Conservation (phyloP, 2,113 vertebrate species). For the Neodontobutis hainanensis region DNA sequence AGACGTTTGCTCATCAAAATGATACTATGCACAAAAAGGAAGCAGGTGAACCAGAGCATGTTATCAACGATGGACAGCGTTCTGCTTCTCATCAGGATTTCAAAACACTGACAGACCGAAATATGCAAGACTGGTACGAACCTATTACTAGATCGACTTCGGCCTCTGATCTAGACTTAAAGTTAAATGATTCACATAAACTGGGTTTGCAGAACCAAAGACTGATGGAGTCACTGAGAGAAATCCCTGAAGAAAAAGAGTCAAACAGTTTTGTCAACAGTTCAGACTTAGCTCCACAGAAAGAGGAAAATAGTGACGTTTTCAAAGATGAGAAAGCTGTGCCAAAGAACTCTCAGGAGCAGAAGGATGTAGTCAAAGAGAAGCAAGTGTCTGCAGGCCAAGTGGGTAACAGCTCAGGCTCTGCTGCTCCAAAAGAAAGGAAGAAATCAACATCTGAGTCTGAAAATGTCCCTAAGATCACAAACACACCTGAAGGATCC, state of each 20-base stretch:
- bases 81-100: conserved; percentile 62
- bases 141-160: conserved; percentile 77
- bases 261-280: conserved; percentile 80
- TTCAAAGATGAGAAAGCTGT: not conserved
- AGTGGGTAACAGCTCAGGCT: not conserved
- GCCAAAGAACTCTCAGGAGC: not conserved
- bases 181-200: conserved; percentile 70
- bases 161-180: conserved; percentile 72
- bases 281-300: not conserved
- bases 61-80: conserved; percentile 36
- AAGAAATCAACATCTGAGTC: conserved; percentile 11
- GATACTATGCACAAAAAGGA: conserved; percentile 62
- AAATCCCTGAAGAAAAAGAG: conserved; percentile 89
- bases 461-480: conserved; percentile 27
- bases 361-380: not conserved
- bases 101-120: conserved; percentile 51
- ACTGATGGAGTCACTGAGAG: conserved; percentile 83
- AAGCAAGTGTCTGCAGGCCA: not conserved
- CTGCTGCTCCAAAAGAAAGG: conserved; percentile 13
- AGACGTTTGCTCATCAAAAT: conserved; percentile 70
- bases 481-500: conserved; percentile 12
- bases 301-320: not conserved
- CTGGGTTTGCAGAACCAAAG: conserved; percentile 82
- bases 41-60: conserved; percentile 46
- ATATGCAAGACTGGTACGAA: conserved; percentile 28